A percentile compares a stretch with the other conserved stretches of the same genome.
Conservation (phyloP, 2,888 invertebrate genomes). For the Hoplodrina ambigua region DNA sequence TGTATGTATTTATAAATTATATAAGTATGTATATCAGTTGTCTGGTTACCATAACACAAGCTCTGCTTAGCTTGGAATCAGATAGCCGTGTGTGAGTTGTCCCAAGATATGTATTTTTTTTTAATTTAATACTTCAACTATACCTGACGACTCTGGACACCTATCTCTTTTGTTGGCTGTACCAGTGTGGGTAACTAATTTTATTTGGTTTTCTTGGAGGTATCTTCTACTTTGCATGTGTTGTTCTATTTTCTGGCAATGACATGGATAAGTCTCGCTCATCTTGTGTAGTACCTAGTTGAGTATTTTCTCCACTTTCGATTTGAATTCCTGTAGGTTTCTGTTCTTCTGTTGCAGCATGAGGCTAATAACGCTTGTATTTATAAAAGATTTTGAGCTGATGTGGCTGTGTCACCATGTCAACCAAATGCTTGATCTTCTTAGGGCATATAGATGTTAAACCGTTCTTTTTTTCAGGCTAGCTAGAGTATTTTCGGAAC, state of each 20-base stretch:
- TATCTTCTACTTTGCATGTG: background rate
- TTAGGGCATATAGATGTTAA: too few relatives aligned
- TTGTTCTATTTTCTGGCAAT: background rate
- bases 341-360: background rate
- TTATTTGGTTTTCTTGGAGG: background rate
- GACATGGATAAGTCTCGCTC: background rate
- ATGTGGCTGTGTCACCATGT: background rate
- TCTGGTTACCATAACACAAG: too few relatives aligned
- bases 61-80: too few relatives aligned
- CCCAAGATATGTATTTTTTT: too few relatives aligned
- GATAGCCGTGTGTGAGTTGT: too few relatives aligned
- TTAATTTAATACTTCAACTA: too few relatives aligned
- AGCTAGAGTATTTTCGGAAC: too few relatives aligned
- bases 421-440: too few relatives aligned
- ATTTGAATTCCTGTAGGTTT: background rate
- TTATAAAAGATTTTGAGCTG: background rate
- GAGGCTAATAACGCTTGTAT: background rate
- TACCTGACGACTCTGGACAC: too few relatives aligned
- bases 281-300: background rate
- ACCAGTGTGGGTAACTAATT: constrained; percentile 13
- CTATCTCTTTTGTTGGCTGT: background rate
- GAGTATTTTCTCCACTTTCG: background rate
- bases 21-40: too few relatives aligned
- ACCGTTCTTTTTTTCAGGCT: too few relatives aligned
- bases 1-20: too few relatives aligned